These are phyloP conservation scores for Oscarella lobularis DNA, from an alignment of 37 sponge, comb jelly and placozoan genomes.

Conservation along the genomic window DNA sequence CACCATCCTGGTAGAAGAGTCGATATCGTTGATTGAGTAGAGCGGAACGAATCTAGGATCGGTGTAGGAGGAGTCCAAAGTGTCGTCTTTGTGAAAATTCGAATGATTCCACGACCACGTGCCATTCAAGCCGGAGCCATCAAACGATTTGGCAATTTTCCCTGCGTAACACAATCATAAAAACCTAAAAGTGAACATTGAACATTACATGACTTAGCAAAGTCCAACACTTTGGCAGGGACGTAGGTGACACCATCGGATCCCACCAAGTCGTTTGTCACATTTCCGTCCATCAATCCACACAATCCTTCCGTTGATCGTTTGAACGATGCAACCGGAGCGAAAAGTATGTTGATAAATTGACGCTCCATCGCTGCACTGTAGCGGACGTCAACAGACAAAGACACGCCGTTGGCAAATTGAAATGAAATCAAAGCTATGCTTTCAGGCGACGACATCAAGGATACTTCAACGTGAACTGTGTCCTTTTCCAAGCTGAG, in stretches of 20 bases:
- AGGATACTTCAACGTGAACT: background rate
- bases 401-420: background rate
- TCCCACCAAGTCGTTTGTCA: background rate
- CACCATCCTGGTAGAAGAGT: background rate
- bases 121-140: background rate
- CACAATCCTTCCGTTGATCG: background rate
- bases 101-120: slow-evolving; percentile 2
- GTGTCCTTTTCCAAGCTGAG: background rate
- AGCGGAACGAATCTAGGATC: background rate
- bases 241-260: background rate
- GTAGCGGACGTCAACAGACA: background rate
- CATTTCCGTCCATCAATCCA: background rate
- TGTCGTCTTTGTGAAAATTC: background rate
- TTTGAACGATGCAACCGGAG: background rate
- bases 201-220: background rate
- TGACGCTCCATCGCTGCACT: background rate
- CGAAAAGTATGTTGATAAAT: background rate
- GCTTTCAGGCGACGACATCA: background rate
- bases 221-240: background rate
- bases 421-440: background rate
- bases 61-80: background rate
- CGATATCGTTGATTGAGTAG: background rate
- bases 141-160: background rate
- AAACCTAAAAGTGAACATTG: too few species aligned
- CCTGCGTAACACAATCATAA: too few species aligned